Evolutionary conservation across 2,888 invertebrate genomes (phyloP).

Genomic region (Brenthis ino): DNA sequence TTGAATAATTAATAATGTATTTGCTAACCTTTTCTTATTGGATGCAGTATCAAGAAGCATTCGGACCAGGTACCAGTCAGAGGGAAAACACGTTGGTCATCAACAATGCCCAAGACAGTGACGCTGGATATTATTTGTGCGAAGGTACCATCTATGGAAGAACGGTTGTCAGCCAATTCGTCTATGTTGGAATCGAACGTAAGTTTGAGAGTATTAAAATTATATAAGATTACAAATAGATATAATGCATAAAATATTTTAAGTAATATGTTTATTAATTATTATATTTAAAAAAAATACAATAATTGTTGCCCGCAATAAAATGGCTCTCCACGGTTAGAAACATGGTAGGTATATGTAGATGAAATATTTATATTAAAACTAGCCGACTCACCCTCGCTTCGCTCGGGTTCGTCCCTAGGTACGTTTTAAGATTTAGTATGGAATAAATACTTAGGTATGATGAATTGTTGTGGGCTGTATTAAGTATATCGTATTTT

Average conservation of each 20-base stretch:
- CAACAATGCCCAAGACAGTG: slow-evolving; percentile 85
- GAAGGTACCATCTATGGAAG: slow-evolving; percentile 85
- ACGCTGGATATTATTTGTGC: slow-evolving; percentile 93
- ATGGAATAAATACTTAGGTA: too few relatives aligned
- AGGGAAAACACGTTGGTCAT: slow-evolving; percentile 86
- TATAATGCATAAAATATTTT: not conserved
- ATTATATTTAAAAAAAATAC: not conserved
- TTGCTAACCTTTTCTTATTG: slow-evolving; percentile 2
- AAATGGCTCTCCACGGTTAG: not conserved
- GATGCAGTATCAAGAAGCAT: slow-evolving; percentile 66
- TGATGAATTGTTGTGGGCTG: too few relatives aligned
- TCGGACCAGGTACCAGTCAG: slow-evolving; percentile 84
- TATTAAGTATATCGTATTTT: too few relatives aligned
- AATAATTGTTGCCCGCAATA: not conserved
- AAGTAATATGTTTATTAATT: not conserved
- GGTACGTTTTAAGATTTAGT: too few relatives aligned
- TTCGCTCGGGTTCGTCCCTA: too few relatives aligned
- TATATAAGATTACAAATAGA: too few relatives aligned
- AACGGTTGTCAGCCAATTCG: slow-evolving; percentile 84
- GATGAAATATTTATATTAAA: too few relatives aligned
- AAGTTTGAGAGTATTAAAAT: slow-evolving; percentile 55
- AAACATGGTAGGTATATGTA: too few relatives aligned
- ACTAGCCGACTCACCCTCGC: too few relatives aligned
- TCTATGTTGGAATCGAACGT: slow-evolving; percentile 93
- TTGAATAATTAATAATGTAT: not conserved